Evolutionary conservation across 1,140 invertebrate genomes (phyloP).

Genomic region (Gryllus bimaculatus): DNA sequence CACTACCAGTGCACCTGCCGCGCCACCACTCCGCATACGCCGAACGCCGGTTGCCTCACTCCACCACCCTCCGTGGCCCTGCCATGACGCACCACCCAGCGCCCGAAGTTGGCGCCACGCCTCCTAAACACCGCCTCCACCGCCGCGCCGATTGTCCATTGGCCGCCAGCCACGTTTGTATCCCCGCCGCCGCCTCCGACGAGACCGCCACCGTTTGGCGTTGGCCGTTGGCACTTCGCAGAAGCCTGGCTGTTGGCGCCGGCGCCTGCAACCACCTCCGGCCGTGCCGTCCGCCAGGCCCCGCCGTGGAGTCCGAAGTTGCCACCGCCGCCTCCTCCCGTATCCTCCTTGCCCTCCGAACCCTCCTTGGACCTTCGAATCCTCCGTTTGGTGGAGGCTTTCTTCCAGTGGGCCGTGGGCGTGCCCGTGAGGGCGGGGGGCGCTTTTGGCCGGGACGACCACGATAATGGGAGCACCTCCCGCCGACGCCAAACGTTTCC

Average conservation of each 20-base stretch:
- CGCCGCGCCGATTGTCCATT: not conserved
- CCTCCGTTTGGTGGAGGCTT: no score
- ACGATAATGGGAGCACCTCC: no score
- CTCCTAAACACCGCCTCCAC: not conserved
- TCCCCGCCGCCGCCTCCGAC: not conserved
- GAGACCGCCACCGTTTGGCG: not conserved
- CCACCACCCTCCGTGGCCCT: not conserved
- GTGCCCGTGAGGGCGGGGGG: no score
- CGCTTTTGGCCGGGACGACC: no score
- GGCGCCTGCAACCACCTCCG: not conserved
- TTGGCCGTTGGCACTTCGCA: not conserved
- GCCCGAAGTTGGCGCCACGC: not conserved
- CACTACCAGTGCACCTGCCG: no score
- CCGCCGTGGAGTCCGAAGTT: not conserved
- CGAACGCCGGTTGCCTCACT: not conserved
- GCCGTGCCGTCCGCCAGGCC: not conserved
- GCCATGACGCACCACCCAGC: not conserved
- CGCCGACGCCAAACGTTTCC: not conserved
- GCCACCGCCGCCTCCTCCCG: not conserved
- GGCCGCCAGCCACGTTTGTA: not conserved
- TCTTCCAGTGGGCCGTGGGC: no score
- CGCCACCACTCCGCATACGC: not conserved
- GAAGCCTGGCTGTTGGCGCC: not conserved
- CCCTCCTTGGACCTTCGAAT: not conserved
- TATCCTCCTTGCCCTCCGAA: not conserved